Evolutionary conservation across 2,113 vertebrate genomes (phyloP), one percentile per base, ranked within the genome.

Genomic region (Forbesichthys papilliferus): DNA sequence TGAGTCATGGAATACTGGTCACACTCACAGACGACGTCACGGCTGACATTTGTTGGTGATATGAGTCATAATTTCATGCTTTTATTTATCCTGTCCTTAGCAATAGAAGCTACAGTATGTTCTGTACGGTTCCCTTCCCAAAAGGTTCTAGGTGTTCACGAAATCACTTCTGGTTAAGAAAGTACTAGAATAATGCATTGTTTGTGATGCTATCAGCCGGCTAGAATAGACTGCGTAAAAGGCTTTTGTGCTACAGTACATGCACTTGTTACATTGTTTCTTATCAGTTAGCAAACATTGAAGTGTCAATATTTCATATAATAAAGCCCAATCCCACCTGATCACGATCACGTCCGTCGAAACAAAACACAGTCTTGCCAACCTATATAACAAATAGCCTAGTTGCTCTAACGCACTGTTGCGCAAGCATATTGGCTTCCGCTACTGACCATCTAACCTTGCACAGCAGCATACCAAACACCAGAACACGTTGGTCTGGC

Each of bases 11-110:
- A 76, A 80, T 81, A 75, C 18, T 48, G 66, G 71, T 78, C 71
- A 48, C 68, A 75, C 70, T 70, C 82, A 81, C 66, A 6, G 54
- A 66, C 68, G 79, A 91, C 84, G 87, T 91, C 86, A 90, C 70
- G 11, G 77, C 78, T 89, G 88, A 90, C 86, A 90, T 90, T 88
- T 89, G 79, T 83, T 66, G 60, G 66, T 61, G 61, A 81, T 73
- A 73, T 89, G 87, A 91, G 57, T 90, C 88, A 89, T 51, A 72
- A 53, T 80, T 78, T 80, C 69, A 81, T 71, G 56, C 64, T 77
- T 78, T 83, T 71, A 78, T 81, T 64, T 33, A 71, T 77, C 73
- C 55, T 56, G 64, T 74, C 69, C 46, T 70, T 72, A 65, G 20
- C 9, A 59, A 59, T 59, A 18, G 57, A 36, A 59, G 18, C 18